Evolutionary conservation across 2,113 vertebrate species (phyloP).

Genomic region (Calypte anna): DNA sequence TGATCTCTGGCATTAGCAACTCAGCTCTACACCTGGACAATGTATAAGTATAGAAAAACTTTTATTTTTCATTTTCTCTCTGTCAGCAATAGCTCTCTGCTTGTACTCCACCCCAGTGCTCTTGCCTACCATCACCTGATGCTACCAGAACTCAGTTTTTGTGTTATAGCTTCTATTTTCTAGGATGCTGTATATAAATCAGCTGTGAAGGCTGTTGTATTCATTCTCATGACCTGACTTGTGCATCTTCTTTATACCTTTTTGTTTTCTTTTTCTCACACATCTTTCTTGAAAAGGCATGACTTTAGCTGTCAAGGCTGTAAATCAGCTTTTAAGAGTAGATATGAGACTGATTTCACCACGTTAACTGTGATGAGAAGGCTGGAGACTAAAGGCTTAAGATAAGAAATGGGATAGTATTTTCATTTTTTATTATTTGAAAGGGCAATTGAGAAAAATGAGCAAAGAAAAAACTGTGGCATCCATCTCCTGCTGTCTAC

Average conservation of each 20-base stretch:
- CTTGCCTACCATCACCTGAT: slow-evolving; percentile 2
- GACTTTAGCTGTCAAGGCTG: neutral
- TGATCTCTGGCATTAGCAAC: slow-evolving; percentile 79
- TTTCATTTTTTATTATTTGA: neutral
- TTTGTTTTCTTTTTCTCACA: neutral
- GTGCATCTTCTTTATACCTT: neutral
- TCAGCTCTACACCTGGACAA: slow-evolving; percentile 83
- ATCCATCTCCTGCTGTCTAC: neutral
- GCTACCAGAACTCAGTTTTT: neutral
- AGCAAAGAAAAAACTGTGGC: neutral
- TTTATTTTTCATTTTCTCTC: slow-evolving; percentile 41
- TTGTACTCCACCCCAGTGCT: slow-evolving; percentile 13
- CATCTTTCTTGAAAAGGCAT: neutral
- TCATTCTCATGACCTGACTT: neutral
- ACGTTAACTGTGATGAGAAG: neutral
- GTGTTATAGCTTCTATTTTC: neutral
- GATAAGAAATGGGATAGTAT: neutral
- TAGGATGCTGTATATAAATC: neutral
- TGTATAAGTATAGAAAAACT: slow-evolving; percentile 80
- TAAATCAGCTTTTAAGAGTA: neutral
- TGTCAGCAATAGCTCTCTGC: slow-evolving; percentile 33
- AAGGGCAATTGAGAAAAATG: neutral
- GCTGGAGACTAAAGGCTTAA: neutral
- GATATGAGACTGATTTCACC: neutral
- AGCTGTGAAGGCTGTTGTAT: neutral